Evolutionary conservation across 2,888 invertebrate genomes (phyloP).

Genomic region (Orthosia incerta): DNA sequence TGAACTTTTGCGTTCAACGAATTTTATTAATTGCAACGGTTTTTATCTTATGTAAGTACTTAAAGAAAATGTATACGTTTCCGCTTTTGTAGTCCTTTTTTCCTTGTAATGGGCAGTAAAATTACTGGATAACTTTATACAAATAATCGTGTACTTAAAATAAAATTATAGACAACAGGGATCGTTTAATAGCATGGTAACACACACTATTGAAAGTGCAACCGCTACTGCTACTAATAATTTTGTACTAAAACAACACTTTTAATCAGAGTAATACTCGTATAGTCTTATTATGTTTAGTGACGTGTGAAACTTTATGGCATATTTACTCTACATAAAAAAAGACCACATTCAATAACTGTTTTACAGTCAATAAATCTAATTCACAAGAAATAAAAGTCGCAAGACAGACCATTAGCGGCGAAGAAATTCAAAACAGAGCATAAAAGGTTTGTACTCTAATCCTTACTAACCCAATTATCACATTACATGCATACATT

Average conservation of each 20-base stretch:
- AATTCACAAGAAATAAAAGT: conserved; percentile 49
- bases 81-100: not conserved
- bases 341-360: not conserved
- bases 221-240: not conserved
- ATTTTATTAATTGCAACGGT: conserved; percentile 38
- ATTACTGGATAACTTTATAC: not conserved
- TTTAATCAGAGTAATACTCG: not conserved
- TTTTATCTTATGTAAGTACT: not conserved
- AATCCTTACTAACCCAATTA: conserved; percentile 59
- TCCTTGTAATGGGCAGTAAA: not conserved
- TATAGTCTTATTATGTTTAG: not conserved
- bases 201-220: not conserved
- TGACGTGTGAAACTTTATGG: not conserved
- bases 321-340: not conserved
- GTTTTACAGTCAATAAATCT: conserved; percentile 47
- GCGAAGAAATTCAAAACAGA: conserved; percentile 54
- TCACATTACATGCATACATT: conserved; percentile 61
- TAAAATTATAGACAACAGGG: not conserved
- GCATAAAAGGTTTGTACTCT: conserved; percentile 57
- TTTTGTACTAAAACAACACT: not conserved
- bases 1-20: conserved; percentile 21
- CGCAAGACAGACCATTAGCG: conserved; percentile 56
- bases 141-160: not conserved
- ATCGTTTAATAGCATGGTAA: not conserved
- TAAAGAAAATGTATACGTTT: not conserved